phyloP scores from a whole-genome alignment of 2,113 vertebrate species.

The Perca schrenkii region DNA sequence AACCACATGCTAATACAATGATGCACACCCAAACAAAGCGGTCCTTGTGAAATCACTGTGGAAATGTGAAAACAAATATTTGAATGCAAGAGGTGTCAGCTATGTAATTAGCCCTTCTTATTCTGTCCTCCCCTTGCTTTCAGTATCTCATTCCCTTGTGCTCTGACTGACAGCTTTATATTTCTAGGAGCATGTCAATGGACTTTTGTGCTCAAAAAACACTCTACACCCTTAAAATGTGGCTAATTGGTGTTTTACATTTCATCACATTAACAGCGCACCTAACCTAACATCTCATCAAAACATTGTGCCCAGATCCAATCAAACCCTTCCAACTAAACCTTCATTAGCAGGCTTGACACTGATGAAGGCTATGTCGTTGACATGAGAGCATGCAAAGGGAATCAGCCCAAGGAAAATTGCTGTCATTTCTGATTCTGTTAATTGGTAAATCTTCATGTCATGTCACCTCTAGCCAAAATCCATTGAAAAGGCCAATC shows the following conservation, averaged over 20 bases:
- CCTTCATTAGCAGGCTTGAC: conserved; percentile 62
- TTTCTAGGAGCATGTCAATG: conserved; percentile 33
- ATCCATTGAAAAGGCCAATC: conserved; percentile 40
- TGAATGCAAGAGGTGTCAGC: conserved; percentile 50
- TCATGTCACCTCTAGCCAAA: conserved; percentile 37
- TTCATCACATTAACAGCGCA: conserved; percentile 10
- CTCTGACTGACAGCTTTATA: conserved; percentile 65
- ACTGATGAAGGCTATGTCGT: conserved; percentile 55
- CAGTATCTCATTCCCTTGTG: conserved; percentile 48
- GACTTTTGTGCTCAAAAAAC: conserved; percentile 36
- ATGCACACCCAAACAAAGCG: conserved; percentile 22
- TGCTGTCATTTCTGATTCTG: conserved; percentile 52
- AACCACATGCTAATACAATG: background rate
- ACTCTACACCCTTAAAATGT: conserved; percentile 30
- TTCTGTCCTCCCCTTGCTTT: conserved; percentile 50
- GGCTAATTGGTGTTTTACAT: conserved; percentile 69
- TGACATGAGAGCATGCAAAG: conserved; percentile 34
- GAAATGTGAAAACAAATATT: conserved; percentile 20
- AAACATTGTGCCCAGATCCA: conserved; percentile 62
- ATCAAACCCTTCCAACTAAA: conserved; percentile 45
- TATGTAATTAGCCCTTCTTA: conserved; percentile 65
- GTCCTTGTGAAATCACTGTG: conserved; percentile 26
- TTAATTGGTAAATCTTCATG: conserved; percentile 55
- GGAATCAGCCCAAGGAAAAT: conserved; percentile 40
- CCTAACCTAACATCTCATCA: conserved; percentile 47